Conservation (phyloP, 2,113 vertebrate species). For the Notarius quadriscutis region DNA sequence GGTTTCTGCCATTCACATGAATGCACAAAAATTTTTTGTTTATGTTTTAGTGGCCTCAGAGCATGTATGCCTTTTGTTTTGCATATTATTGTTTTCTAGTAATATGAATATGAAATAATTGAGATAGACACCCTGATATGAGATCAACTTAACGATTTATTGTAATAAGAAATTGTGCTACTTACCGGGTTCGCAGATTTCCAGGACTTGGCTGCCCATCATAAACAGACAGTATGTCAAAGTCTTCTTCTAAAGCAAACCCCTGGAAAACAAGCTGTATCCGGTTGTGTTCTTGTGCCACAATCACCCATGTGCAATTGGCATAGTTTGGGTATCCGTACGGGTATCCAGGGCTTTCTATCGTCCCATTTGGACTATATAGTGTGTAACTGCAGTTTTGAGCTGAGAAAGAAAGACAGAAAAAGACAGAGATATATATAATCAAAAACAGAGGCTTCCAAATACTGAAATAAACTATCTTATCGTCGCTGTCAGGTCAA, state of each 20-base stretch:
- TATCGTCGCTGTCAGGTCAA: no score
- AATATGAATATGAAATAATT: not conserved
- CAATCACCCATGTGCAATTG: constrained; percentile 98
- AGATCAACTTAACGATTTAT: no score
- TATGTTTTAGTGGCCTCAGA: not conserved
- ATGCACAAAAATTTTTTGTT: not conserved
- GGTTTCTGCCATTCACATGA: not conserved
- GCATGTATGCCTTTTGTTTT: not conserved
- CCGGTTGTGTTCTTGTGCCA: constrained; percentile 88
- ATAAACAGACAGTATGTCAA: constrained; percentile 92
- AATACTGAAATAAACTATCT: not conserved
- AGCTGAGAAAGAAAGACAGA: constrained; percentile 72
- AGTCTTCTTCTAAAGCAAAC: constrained; percentile 97
- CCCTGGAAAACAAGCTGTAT: constrained; percentile 98
- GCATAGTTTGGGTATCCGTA: constrained; percentile 98
- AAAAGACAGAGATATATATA: constrained; percentile 1
- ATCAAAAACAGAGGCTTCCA: not conserved
- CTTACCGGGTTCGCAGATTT: constrained; percentile 89
- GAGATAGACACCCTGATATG: not conserved
- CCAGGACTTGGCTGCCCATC: constrained; percentile 88
- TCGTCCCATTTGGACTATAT: constrained; percentile 91
- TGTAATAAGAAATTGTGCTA: not conserved
- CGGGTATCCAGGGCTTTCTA: constrained; percentile 96
- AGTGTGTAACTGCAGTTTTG: constrained; percentile 95
- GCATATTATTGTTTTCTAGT: no score